Base-by-base conservation (phyloP, 1,140 invertebrate genomes). In the Atta texana region DNA sequence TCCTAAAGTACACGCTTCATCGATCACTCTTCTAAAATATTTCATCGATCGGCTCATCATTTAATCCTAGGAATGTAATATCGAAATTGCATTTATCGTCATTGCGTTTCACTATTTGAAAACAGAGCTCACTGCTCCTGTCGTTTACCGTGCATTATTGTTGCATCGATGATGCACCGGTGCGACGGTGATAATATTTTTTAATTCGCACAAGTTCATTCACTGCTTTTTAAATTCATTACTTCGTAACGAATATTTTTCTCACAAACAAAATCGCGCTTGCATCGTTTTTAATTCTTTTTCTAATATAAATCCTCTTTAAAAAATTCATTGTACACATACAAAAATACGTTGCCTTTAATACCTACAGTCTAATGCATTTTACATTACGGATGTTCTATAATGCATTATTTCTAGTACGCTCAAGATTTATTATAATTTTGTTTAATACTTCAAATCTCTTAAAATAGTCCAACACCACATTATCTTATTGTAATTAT, bases 211-310 rank as follows among this genome's bases (percentile, higher is more conserved):
- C 18, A 28, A 6, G 49, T 39, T 55, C 39, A 16, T 74, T 74
- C 28, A 34, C 69, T 24, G 80, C 53, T 82, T 69, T 82, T 82
- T 82, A 82, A 74, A 84, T 63, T 84, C 3, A 18, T 49, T 82
- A 61, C 68, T 49, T 12, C 55, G 18, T 69, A 51, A 51, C 12
- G 28, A n/a, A 12, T 61, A 63, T 84, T 84, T 82, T 16, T 61
- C 21, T n/a, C 55, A 21, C 7, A 14, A 24, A 44, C 16, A 10
- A 10, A 61, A 61, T 84, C 55, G n/a, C 34, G 21, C 12, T 44
- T 21, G 34, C 1, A 16, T 57, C 63, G 14, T 12, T 63, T 75
- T 51, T 61, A 49, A 72, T 72, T 72, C 2, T 49, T 2, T 21
- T 21, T 59, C 18, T 21, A 34, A 21, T 34, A 51, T 24, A 75